Percentiles rank a stretch among this genome's conserved stretches.
These are phyloP conservation scores for Ips typographus DNA, from an alignment of 1,140 invertebrate genomes.

Conservation along the genomic window DNA sequence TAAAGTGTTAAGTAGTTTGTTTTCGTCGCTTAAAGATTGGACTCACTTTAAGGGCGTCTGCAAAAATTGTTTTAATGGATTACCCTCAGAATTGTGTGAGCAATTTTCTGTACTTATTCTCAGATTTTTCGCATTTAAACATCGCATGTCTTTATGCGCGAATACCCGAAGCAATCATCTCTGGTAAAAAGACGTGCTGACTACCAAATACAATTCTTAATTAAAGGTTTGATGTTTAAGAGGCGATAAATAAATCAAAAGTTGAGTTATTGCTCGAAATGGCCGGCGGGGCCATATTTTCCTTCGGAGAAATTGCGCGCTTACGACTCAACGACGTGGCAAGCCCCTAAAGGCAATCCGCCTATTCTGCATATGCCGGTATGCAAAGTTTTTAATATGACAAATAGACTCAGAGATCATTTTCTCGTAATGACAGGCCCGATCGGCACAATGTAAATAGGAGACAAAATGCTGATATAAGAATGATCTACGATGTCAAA, in stretches of 20 bases:
- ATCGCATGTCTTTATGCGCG: background rate
- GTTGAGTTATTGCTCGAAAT: conserved; percentile 23
- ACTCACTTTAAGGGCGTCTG: no score
- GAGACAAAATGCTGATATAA: conserved; percentile 12
- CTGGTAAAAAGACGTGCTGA: conserved; percentile 8
- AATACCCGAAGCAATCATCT: background rate
- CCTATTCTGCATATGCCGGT: conserved; percentile 1
- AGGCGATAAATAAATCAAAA: conserved; percentile 29
- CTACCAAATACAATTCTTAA: conserved; percentile 27
- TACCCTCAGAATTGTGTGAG: no score
- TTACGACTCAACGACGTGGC: background rate
- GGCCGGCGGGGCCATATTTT: conserved; percentile 1
- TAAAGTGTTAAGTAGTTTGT: conserved; percentile 19
- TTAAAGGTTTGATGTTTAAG: conserved; percentile 31
- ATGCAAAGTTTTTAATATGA: background rate
- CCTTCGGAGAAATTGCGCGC: conserved; percentile 7
- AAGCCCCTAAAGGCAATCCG: background rate
- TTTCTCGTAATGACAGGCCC: background rate
- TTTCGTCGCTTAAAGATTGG: conserved; percentile 2
- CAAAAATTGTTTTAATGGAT: no score
- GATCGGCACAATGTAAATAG: conserved; percentile 12
- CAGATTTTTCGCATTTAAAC: no score
- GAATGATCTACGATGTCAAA: conserved; percentile 22
- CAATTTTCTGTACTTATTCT: no score
- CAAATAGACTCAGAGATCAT: background rate